A percentile compares a stretch with the other conserved stretches of the same genome.
Evolutionary conservation across 2,797 vertebrate species (phyloP).

Genomic region (Poecile montanus): DNA sequence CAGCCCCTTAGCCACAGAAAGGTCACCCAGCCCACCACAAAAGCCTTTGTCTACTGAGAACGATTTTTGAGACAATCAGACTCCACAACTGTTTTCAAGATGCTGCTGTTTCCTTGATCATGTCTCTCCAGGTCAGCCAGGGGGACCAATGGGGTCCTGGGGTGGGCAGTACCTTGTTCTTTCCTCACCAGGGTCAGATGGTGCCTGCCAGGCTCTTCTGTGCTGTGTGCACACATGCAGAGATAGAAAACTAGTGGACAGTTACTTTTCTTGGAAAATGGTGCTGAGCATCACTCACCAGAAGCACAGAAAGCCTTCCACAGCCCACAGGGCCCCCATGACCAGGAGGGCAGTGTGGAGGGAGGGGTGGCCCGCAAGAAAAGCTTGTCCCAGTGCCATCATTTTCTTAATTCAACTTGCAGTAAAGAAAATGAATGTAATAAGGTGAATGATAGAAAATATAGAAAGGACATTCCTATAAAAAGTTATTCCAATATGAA

Average conservation of each 20-base stretch:
- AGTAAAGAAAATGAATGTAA: not conserved
- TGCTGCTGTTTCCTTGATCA: rapidly evolving
- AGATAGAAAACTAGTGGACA: not conserved
- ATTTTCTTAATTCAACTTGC: not conserved
- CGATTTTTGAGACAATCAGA: not conserved
- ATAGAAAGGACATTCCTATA: not conserved
- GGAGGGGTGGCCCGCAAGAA: not conserved
- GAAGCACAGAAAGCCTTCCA: not conserved
- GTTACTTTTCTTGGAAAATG: not conserved
- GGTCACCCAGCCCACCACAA: not conserved
- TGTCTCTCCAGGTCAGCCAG: not conserved
- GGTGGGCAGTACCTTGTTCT: not conserved
- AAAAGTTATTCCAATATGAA: not conserved
- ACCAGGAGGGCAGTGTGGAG: rapidly evolving
- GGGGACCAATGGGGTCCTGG: not conserved
- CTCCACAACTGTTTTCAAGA: not conserved
- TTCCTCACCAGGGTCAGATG: not conserved
- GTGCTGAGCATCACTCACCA: not conserved
- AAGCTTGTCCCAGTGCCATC: not conserved
- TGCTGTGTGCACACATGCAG: not conserved
- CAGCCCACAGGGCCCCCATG: rapidly evolving
- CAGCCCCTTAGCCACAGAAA: not conserved
- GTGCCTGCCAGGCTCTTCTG: not conserved
- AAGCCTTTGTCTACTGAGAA: not conserved
- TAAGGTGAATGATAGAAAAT: not conserved